A percentile compares a stretch with the other conserved stretches of the same genome.
phyloP scores from a whole-genome alignment of 2,888 invertebrate species.

The Cheilosia scutellata region DNA sequence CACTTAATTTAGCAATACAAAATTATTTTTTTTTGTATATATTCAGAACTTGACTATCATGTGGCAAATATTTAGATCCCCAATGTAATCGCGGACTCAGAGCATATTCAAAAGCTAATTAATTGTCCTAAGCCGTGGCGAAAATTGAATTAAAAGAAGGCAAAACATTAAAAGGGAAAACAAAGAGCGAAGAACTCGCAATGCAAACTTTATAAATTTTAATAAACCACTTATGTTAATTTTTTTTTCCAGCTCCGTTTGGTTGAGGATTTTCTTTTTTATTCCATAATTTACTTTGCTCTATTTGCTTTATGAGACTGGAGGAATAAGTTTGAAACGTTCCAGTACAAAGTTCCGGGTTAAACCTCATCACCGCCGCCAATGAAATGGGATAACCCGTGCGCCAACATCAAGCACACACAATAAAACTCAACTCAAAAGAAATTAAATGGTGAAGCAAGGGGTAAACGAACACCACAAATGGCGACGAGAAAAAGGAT shows the following conservation, averaged over 20 bases:
- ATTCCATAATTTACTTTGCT: conserved; percentile 52
- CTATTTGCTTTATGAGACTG: conserved; percentile 48
- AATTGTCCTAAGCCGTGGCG: conserved; percentile 11
- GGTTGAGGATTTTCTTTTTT: conserved; percentile 15
- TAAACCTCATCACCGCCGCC: conserved; percentile 33
- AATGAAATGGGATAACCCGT: conserved; percentile 57
- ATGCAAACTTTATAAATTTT: conserved; percentile 81
- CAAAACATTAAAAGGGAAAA: conserved; percentile 30
- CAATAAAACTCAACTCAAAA: conserved; percentile 60
- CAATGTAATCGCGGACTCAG: neutral
- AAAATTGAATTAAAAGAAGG: neutral
- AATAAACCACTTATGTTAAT: conserved; percentile 83
- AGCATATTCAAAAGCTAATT: conserved; percentile 16
- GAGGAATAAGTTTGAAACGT: conserved; percentile 28
- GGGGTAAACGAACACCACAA: conserved; percentile 29
- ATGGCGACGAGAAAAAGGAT: conserved; percentile 27
- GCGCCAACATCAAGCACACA: conserved; percentile 54
- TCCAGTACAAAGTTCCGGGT: conserved; percentile 26
- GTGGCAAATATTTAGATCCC: neutral
- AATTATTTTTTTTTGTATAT: neutral
- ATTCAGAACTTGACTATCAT: neutral
- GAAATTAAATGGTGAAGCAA: conserved; percentile 60
- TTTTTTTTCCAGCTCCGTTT: conserved; percentile 76
- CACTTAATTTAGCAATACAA: neutral
- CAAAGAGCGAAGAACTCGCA: conserved; percentile 68